Conservation (phyloP, 2,113 vertebrate species). For the Marcusenius ussheri region DNA sequence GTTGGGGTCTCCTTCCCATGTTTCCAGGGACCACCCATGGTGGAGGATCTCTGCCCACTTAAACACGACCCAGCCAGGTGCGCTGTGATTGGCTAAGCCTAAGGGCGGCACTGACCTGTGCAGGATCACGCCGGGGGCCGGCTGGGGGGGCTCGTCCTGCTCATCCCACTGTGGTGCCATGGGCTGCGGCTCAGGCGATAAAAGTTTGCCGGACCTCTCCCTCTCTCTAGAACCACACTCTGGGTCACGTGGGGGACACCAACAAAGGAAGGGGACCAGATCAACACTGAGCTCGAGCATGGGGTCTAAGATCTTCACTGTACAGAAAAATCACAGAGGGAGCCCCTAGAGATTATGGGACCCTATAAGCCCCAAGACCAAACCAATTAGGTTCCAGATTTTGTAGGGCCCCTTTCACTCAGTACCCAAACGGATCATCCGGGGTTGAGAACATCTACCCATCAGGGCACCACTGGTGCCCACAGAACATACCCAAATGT, state of each 20-base stretch:
- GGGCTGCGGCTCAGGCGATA: neutral
- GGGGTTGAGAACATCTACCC: neutral
- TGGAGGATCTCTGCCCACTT: neutral
- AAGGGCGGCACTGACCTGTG: neutral
- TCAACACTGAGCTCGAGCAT: neutral
- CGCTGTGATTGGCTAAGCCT: neutral
- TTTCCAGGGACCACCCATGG: neutral
- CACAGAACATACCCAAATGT: neutral
- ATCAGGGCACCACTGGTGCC: neutral
- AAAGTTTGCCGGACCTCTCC: neutral
- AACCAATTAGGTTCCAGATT: neutral
- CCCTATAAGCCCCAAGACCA: neutral
- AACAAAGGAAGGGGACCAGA: neutral
- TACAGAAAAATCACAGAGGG: neutral
- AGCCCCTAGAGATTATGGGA: neutral
- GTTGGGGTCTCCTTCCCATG: neutral
- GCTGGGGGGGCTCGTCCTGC: neutral
- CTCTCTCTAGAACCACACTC: neutral
- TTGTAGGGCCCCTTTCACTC: neutral
- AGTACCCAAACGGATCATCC: neutral
- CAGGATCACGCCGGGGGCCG: neutral
- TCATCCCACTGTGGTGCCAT: neutral
- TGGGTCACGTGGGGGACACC: neutral
- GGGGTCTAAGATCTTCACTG: neutral
- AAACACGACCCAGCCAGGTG: neutral